Evolutionary conservation across 2,797 vertebrate species (phyloP).

Genomic region (Macrochelys suwanniensis): DNA sequence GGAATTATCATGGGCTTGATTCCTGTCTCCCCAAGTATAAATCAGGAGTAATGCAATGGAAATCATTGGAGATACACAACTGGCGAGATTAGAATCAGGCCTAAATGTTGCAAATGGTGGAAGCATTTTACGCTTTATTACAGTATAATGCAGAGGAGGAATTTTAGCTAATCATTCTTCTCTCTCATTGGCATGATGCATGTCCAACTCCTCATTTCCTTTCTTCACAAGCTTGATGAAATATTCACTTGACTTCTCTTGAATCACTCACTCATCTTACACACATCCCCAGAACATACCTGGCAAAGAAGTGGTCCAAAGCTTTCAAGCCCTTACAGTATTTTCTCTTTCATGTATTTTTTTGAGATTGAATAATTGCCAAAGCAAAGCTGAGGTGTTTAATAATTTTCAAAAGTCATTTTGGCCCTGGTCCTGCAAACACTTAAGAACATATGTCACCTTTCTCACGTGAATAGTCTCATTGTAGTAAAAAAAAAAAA

Average conservation of each 20-base stretch:
- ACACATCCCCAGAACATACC: neutral
- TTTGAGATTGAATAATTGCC: neutral
- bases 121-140: neutral
- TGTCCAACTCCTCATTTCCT: neutral
- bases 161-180: neutral
- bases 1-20: neutral
- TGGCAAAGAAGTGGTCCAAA: neutral
- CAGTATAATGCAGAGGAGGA: neutral
- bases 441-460: neutral
- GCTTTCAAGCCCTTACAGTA: conserved; percentile 44
- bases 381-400: neutral
- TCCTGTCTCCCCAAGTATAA: neutral
- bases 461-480: neutral
- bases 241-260: conserved; percentile 7
- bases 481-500: neutral
- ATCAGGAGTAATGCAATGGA: conserved; percentile 8
- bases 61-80: neutral
- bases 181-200: neutral
- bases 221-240: neutral
- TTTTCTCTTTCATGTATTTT: neutral
- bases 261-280: neutral
- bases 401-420: neutral
- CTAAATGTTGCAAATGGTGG: neutral
- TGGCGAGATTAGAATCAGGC: neutral
- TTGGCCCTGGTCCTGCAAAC: neutral